A percentile compares a stretch with the other conserved stretches of the same genome.
These are phyloP conservation scores for Nothobranchius furzeri DNA, from an alignment of 2,113 vertebrate species.

Conservation along the genomic window DNA sequence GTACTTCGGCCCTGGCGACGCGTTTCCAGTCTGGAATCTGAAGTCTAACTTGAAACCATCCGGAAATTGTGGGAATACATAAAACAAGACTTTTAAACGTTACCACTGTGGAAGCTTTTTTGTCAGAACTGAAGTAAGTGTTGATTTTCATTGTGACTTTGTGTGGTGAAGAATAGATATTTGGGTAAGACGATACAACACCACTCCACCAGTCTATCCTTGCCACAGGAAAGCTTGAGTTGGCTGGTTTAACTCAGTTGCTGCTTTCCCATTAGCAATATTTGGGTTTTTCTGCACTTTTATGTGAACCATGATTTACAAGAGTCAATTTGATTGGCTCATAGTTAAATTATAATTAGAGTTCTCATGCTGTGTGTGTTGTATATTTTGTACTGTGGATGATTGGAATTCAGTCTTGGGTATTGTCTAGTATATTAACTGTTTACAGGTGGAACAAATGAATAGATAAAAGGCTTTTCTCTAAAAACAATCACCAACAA, in stretches of 20 bases:
- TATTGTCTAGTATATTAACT: slow-evolving; percentile 34
- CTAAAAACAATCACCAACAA: slow-evolving; percentile 56
- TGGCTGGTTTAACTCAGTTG: slow-evolving; percentile 45
- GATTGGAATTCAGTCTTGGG: slow-evolving; percentile 37
- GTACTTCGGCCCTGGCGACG: slow-evolving; percentile 85
- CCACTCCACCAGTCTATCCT: slow-evolving; percentile 32
- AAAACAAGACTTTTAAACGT: background rate
- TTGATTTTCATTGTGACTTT: slow-evolving; percentile 40
- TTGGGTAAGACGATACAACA: slow-evolving; percentile 19
- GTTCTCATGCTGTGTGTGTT: slow-evolving; percentile 56
- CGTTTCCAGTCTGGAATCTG: slow-evolving; percentile 92
- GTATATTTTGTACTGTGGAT: slow-evolving; percentile 53
- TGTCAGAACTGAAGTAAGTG: slow-evolving; percentile 41
- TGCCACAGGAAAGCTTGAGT: slow-evolving; percentile 16
- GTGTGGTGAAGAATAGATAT: slow-evolving; percentile 28
- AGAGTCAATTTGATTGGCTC: slow-evolving; percentile 39
- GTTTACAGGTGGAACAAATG: slow-evolving; percentile 29
- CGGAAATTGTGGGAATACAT: slow-evolving; percentile 20
- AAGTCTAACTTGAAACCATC: slow-evolving; percentile 78
- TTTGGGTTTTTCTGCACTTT: slow-evolving; percentile 58
- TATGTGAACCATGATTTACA: slow-evolving; percentile 54
- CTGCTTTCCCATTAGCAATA: slow-evolving; percentile 51
- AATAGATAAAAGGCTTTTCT: slow-evolving; percentile 23
- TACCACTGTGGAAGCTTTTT: slow-evolving; percentile 37
- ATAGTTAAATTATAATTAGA: slow-evolving; percentile 58